Base-by-base conservation (phyloP, 2,113 vertebrate species). In the Hippocampus zosterae region DNA sequence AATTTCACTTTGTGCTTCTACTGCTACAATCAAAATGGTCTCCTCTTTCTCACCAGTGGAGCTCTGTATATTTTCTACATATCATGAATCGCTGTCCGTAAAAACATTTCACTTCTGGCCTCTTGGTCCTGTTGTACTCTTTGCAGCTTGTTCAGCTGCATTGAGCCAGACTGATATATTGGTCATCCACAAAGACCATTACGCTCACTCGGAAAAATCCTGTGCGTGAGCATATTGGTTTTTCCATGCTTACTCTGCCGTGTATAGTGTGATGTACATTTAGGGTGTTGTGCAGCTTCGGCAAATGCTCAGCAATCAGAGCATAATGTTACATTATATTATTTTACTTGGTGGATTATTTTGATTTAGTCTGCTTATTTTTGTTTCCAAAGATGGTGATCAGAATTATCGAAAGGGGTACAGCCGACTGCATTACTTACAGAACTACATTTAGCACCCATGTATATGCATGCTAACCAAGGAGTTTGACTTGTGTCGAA, bases 241-340 rank as follows among this genome's bases (percentile, higher is more conserved):
- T 50, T 41, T 67, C 5, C 61, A 19, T 60, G n/a, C 75, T 72
- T 67, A 37, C 59, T 57, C 25, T 40, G 50, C 46, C n/a, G 40
- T n/a, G 18, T 48, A 19, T 66, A 18, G 40, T 64, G 25, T 59
- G 37, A 66, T 4, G 68, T 62, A 60, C 60, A 37, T 55, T 53
- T 68, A 5, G 40, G 68, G 46, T 59, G 15, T 44, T 48, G 65
- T 37, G 15, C 27, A 60, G 55, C 55, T 42, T 55, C 71, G 60
- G 77, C 68, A 73, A 73, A 73, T 75, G 70, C 56, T 74, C 70
- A 46, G 42, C 65, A 70, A 80, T 79, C 27, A 78, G 40, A 78
- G 65, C 23, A 76, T 79, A 73, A 15, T 44, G 13, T 44, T 63
- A 70, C 66, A 57, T 57, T 44, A 27, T 72, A 48, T 16, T 52